Conservation (phyloP, 2,888 invertebrate species). For the Lithosia quadra region DNA sequence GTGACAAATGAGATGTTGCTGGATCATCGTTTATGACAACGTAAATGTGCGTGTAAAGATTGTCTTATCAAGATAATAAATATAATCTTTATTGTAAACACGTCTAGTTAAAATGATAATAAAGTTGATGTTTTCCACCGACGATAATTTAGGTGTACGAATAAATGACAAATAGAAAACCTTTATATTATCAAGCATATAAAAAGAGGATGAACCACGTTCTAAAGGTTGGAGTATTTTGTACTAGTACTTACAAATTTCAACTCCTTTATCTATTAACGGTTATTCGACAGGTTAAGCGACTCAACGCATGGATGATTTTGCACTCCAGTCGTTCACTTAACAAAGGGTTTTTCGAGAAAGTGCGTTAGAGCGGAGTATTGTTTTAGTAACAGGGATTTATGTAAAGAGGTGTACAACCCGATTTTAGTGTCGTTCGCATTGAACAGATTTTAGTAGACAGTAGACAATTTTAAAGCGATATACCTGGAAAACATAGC, state of each 20-base stretch:
- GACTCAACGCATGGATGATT: neutral
- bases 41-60: neutral
- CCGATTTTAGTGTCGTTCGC: neutral
- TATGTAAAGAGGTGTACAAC: constrained; percentile 4
- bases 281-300: neutral
- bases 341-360: constrained; percentile 20
- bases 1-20: constrained; percentile 18
- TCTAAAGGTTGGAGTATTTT: constrained; percentile 12
- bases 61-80: neutral
- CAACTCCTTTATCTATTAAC: constrained; percentile 7
- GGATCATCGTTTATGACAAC: constrained; percentile 6
- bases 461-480: neutral
- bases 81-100: neutral
- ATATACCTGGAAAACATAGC: neutral
- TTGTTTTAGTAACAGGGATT: constrained; percentile 6
- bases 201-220: constrained; percentile 11
- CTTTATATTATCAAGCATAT: constrained; percentile 9
- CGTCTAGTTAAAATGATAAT: neutral
- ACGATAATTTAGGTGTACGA: neutral
- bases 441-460: neutral
- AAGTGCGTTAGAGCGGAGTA: constrained; percentile 1
- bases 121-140: neutral
- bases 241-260: neutral
- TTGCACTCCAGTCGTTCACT: neutral
- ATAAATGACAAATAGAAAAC: neutral